A percentile compares a stretch with the other conserved stretches of the same genome.
phyloP scores from a whole-genome alignment of 2,797 vertebrate species.

The Neostethus bicornis region DNA sequence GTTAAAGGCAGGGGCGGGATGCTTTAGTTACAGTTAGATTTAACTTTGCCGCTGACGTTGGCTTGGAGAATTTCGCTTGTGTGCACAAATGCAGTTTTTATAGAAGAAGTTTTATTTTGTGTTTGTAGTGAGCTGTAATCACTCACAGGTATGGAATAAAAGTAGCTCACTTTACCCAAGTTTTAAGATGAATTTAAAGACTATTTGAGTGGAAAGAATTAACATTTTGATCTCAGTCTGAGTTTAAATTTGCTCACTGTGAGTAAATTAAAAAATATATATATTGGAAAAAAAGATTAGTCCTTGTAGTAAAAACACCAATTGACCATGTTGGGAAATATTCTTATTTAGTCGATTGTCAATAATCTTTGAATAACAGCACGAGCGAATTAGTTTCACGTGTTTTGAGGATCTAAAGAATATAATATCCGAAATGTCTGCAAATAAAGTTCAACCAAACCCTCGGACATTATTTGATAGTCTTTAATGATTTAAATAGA shows the following conservation, averaged over 20 bases:
- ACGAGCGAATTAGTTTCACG: no score
- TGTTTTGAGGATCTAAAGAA: no score
- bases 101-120: slow-evolving; percentile 18
- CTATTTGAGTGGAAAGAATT: background rate
- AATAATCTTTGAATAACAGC: no score
- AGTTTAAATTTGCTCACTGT: background rate
- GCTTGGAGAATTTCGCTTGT: background rate
- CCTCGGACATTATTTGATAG: no score
- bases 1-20: slow-evolving; percentile 12
- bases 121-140: slow-evolving; percentile 4
- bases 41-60: slow-evolving; percentile 14
- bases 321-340: no score
- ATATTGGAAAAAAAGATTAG: no score
- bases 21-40: slow-evolving; percentile 13
- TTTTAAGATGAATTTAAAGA: slow-evolving; percentile 9
- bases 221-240: background rate
- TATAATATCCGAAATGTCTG: no score
- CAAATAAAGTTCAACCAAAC: no score
- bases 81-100: slow-evolving; percentile 6
- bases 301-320: no score
- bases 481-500: no score
- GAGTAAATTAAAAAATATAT: background rate
- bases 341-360: no score
- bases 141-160: background rate
- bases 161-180: slow-evolving; percentile 1